Evolutionary conservation across 1,140 invertebrate genomes (phyloP).

Genomic region (Drosophila murphyi): DNA sequence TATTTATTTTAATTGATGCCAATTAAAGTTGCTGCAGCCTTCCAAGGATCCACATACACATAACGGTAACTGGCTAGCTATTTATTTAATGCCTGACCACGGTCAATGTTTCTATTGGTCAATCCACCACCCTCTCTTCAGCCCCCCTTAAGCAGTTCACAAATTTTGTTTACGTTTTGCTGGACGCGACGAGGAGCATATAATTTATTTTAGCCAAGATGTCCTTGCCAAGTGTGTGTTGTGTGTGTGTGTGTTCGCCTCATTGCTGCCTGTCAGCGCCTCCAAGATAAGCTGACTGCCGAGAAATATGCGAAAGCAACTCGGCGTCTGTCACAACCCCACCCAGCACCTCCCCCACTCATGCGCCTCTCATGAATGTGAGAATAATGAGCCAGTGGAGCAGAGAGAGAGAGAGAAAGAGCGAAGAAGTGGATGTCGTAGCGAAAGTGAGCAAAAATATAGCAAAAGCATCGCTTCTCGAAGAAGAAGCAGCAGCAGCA

Average conservation of each 20-base stretch:
- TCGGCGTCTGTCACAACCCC: conserved; percentile 23
- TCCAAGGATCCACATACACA: conserved; percentile 12
- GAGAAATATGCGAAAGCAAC: conserved; percentile 66
- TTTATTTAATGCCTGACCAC: conserved; percentile 49
- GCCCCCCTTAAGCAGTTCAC: conserved; percentile 12
- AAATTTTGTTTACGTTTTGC: conserved; percentile 78
- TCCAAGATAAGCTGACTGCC: conserved; percentile 75
- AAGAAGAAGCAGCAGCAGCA: conserved; percentile 1
- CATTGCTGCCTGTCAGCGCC: conserved; percentile 76
- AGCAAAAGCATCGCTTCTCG: conserved; percentile 19
- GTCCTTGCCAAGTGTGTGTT: conserved; percentile 54
- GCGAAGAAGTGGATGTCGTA: conserved; percentile 64
- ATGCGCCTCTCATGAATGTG: conserved; percentile 60
- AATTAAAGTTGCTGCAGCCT: not conserved
- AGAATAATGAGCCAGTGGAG: conserved; percentile 65
- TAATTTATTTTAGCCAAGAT: conserved; percentile 78
- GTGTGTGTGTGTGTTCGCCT: conserved; percentile 36
- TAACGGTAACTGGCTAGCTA: not conserved
- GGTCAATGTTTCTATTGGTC: conserved; percentile 59
- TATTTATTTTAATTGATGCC: conserved; percentile 19
- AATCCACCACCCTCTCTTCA: not conserved
- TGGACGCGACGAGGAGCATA: conserved; percentile 71
- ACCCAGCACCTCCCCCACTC: not conserved
- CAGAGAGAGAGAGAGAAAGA: not conserved
- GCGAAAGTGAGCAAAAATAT: conserved; percentile 57